phyloP scores from a whole-genome alignment of 2,888 invertebrate genomes.

The Chrysopilus asiliformis region DNA sequence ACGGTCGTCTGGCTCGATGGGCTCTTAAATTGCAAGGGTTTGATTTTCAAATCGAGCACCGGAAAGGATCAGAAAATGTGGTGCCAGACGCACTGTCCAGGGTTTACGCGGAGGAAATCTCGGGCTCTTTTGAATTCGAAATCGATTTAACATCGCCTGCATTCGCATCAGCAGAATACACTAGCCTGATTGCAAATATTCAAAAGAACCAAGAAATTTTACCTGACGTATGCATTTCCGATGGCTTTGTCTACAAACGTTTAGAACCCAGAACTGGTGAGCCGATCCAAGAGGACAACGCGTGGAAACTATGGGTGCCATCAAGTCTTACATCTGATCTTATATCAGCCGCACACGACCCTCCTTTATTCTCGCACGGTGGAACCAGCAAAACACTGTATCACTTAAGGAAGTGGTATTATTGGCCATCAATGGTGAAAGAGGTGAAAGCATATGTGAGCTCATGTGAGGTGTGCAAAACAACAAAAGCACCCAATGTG shows the following conservation, averaged over 20 bases:
- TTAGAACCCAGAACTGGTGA: background rate
- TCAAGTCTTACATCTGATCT: background rate
- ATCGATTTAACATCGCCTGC: background rate
- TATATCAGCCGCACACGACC: conserved; percentile 4
- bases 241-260: background rate
- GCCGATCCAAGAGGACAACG: background rate
- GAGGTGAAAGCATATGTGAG: conserved; percentile 6
- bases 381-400: conserved; percentile 9
- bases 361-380: background rate
- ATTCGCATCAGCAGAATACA: background rate
- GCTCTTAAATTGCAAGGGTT: background rate
- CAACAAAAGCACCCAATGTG: conserved; percentile 6
- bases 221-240: background rate
- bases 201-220: background rate
- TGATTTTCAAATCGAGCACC: background rate
- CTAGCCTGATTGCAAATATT: background rate
- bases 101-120: background rate
- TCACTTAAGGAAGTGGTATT: conserved; percentile 7
- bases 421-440: conserved; percentile 14
- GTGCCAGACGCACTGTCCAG: background rate
- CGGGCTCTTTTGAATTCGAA: background rate
- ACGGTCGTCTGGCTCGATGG: background rate
- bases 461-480: conserved; percentile 6
- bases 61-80: background rate
- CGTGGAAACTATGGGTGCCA: background rate